Evolutionary conservation across 2,797 vertebrate species (phyloP).

Genomic region (Labroides dimidiatus): DNA sequence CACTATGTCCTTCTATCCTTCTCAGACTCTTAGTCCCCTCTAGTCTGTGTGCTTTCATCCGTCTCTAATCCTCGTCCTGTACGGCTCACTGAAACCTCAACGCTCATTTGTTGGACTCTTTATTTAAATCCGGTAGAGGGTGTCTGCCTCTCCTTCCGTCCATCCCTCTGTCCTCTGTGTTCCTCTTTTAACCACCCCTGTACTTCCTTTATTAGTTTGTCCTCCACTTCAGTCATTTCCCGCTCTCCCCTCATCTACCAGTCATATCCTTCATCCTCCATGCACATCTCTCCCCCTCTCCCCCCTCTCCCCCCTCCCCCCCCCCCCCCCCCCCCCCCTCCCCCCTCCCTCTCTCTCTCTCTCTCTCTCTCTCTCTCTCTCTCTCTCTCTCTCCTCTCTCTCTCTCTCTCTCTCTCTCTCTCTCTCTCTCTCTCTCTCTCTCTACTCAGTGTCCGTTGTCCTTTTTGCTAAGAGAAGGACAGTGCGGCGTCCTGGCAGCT

Average conservation of each 20-base stretch:
- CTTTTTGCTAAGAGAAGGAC: constrained; percentile 51
- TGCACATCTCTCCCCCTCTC: constrained; percentile 23
- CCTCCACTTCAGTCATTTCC: constrained; percentile 5
- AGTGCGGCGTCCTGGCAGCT: constrained; percentile 58
- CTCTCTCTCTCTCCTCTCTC: constrained; percentile 8
- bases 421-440: constrained; percentile 8
- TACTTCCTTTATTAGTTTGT: background rate
- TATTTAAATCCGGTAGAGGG: constrained; percentile 41
- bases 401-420: constrained; percentile 10
- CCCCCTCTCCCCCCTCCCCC: constrained; percentile 1
- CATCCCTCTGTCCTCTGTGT: constrained; percentile 20
- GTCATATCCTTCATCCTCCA: constrained; percentile 48
- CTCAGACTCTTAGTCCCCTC: constrained; percentile 1
- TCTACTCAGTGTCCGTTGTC: constrained; percentile 20
- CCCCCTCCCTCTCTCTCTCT: constrained; percentile 30
- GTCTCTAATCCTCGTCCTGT: constrained; percentile 67
- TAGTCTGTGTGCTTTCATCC: constrained; percentile 50
- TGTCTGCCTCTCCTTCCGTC: constrained; percentile 27
- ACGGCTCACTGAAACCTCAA: constrained; percentile 62
- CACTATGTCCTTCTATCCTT: background rate
- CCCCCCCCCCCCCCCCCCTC: too few species aligned
- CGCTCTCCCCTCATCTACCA: constrained; percentile 36
- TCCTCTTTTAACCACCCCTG: constrained; percentile 12
- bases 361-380: background rate
- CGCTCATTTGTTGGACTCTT: constrained; percentile 63